Evolutionary conservation across 2,113 vertebrate genomes (phyloP).

Genomic region (Hippoglossus stenolepis): DNA sequence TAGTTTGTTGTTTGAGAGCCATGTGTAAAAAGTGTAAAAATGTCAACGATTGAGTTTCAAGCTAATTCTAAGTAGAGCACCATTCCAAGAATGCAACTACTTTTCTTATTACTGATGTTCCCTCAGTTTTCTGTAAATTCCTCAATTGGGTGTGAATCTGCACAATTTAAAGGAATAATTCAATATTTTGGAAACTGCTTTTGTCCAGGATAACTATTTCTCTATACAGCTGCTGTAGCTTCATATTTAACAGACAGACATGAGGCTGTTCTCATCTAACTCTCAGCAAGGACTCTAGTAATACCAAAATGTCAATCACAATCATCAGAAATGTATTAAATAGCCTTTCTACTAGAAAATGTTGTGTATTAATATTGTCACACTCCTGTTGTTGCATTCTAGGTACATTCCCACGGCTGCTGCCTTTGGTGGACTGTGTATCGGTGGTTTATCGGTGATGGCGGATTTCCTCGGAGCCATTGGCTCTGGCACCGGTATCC

Average conservation of each 20-base stretch:
- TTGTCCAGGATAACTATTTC: neutral
- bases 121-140: neutral
- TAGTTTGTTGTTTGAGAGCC: too few species aligned
- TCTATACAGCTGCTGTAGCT: neutral
- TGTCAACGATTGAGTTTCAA: too few species aligned
- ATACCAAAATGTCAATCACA: neutral
- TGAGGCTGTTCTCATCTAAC: neutral
- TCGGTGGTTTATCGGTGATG: slow-evolving; percentile 96
- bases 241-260: neutral
- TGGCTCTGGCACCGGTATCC: slow-evolving; percentile 97
- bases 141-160: neutral
- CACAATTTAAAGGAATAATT: neutral
- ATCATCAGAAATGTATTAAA: neutral
- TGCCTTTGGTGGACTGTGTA: slow-evolving; percentile 97
- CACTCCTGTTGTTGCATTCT: slow-evolving; percentile 13
- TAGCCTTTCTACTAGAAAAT: neutral
- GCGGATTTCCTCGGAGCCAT: slow-evolving; percentile 98
- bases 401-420: slow-evolving; percentile 99
- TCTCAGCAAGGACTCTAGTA: neutral
- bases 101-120: too few species aligned
- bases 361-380: neutral
- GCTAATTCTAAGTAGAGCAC: too few species aligned
- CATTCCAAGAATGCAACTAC: too few species aligned
- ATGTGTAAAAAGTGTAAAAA: too few species aligned
- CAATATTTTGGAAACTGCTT: neutral